A percentile compares a stretch with the other conserved stretches of the same genome.
These are phyloP conservation scores for Ammospiza nelsoni DNA, from an alignment of 2,113 vertebrate species.

Conservation along the genomic window DNA sequence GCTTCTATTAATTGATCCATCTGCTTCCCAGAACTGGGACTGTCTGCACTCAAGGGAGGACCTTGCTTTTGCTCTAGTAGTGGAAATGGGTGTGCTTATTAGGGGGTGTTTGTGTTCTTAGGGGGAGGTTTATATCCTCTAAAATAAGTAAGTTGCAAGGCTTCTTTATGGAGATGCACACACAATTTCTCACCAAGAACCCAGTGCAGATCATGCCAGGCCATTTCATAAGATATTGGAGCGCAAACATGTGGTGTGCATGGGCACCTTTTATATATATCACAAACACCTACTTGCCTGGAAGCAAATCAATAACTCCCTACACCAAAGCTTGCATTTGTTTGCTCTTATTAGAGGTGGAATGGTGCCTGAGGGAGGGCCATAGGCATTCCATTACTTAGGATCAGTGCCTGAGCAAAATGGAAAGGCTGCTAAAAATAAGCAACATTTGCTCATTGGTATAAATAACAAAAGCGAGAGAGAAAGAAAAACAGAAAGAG, in stretches of 20 bases:
- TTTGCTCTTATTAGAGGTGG: neutral
- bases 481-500: constrained; percentile 54
- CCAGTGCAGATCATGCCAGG: neutral
- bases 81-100: neutral
- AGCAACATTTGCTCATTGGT: constrained; percentile 55
- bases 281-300: neutral
- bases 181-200: neutral
- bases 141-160: constrained; percentile 2
- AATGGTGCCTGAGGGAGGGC: neutral
- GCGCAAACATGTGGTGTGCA: neutral
- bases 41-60: neutral
- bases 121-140: neutral
- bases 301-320: constrained; percentile 19
- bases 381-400: constrained; percentile 28
- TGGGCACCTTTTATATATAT: neutral
- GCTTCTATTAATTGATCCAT: neutral
- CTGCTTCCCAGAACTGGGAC: neutral
- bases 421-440: constrained; percentile 65
- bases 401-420: constrained; percentile 7
- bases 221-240: neutral
- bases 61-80: neutral
- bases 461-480: constrained; percentile 55
- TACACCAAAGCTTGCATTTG: neutral
- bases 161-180: neutral
- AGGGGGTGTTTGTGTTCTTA: neutral